Base-by-base conservation (phyloP, 2,888 invertebrate species). In the Macaria notata region DNA sequence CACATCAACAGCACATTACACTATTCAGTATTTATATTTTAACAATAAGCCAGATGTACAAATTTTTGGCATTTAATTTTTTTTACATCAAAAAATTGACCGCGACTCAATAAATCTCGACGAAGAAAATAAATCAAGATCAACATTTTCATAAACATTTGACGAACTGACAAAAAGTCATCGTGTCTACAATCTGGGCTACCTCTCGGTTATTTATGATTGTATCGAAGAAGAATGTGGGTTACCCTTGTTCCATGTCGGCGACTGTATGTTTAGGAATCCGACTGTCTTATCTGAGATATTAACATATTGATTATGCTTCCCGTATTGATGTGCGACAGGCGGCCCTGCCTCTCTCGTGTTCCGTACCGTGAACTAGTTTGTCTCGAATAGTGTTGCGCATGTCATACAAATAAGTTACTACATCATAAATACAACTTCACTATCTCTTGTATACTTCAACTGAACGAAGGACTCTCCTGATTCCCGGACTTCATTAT, bases 231-330 rank as follows among this genome's bases (percentile, higher is more conserved):
- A 76, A 76, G 82, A 83, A 88, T 85, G 80, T 82, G 73, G 81
- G 84, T 77, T 83, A 81, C 80, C 77, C 78, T 79, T 79, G 83
- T 81, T 76, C 71, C 75, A 75, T 71, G 78, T 80, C 84, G 81
- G 79, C 81, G 79, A 80, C 74, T 78, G 74, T 84, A 82, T 83
- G 80, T 78, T 75, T 69, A 81, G 81, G 83, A 84, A 86, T 88
- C 81, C 79, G 75, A 79, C 76, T 84, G 81, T 78, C 83, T 84
- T 86, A 88, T 89, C 88, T 86, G 59, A 76, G 83, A 86, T 86
- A 88, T 88, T 87, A 87, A 85, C 86, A 88, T 88, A 88, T 88
- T 86, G 87, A 88, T 89, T 88, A 80, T 82, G 81, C 82, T 83
- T 80, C 78, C 77, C 78, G 76, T 84, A 85, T 86, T 85, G 85